These are phyloP conservation scores for Watersipora subatra DNA, from an alignment of 1,140 invertebrate genomes.

Conservation along the genomic window DNA sequence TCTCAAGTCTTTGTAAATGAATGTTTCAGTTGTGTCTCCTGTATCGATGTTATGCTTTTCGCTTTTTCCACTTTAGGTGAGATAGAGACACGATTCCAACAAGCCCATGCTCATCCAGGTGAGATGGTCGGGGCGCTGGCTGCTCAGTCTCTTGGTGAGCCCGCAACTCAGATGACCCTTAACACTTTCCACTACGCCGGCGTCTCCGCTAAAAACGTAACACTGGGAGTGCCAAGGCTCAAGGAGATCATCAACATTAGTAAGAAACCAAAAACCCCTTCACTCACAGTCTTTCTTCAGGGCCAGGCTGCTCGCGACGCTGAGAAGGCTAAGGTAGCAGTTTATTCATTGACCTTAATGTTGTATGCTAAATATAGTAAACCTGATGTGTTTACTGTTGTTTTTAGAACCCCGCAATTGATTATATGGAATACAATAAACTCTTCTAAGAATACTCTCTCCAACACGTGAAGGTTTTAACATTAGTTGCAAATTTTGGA, in stretches of 20 bases:
- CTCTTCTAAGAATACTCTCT: too few species aligned
- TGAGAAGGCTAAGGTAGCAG: conserved; percentile 76
- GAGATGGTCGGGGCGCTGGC: conserved; percentile 98
- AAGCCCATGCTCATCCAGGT: conserved; percentile 63
- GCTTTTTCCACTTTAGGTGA: conserved; percentile 68
- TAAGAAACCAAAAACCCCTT: conserved; percentile 96
- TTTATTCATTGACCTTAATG: conserved; percentile 1
- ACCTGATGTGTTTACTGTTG: too few species aligned
- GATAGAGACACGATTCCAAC: conserved; percentile 95
- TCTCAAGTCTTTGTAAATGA: too few species aligned
- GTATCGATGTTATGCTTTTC: too few species aligned
- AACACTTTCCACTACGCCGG: conserved; percentile 99
- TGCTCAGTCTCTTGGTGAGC: conserved; percentile 94
- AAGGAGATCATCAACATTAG: conserved; percentile 99
- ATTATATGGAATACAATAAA: too few species aligned
- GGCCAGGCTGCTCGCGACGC: conserved; percentile 85
- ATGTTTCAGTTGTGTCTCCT: too few species aligned
- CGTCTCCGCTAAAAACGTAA: conserved; percentile 99
- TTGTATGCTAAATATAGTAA: too few species aligned
- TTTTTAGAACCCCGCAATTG: too few species aligned
- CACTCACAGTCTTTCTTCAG: conserved; percentile 89
- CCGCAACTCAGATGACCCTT: conserved; percentile 98
- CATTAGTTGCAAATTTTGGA: too few species aligned
- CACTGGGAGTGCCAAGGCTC: conserved; percentile 84
- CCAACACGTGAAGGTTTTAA: too few species aligned